Conservation (phyloP, 2,888 invertebrate species). For the Aleiodes testaceus region DNA sequence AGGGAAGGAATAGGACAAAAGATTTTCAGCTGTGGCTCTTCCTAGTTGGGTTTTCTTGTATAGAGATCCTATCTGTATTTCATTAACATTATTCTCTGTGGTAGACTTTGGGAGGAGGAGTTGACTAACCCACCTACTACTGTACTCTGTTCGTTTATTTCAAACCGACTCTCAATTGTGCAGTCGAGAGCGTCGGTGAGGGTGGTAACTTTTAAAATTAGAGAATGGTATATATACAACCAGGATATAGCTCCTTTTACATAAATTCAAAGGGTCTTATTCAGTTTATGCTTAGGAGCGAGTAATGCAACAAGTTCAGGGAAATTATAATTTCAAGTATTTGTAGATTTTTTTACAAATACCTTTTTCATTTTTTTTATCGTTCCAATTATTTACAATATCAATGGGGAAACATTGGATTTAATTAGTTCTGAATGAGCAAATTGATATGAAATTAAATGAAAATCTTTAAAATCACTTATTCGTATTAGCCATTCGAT, state of each 20-base stretch:
- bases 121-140: constrained; percentile 33
- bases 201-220: constrained; percentile 34
- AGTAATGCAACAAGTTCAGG: neutral
- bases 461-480: constrained; percentile 9
- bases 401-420: too few species aligned
- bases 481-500: constrained; percentile 1
- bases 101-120: constrained; percentile 57
- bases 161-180: constrained; percentile 58
- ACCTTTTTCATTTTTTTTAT: too few species aligned
- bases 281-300: neutral
- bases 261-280: constrained; percentile 9
- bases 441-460: neutral
- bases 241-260: neutral
- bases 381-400: too few species aligned
- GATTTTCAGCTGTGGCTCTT: constrained; percentile 53
- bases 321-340: too few species aligned
- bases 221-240: neutral
- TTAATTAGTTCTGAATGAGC: too few species aligned
- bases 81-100: constrained; percentile 73
- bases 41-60: constrained; percentile 56
- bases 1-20: constrained; percentile 58
- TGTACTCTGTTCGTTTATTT: constrained; percentile 43
- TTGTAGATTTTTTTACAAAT: too few species aligned
- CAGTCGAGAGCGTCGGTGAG: constrained; percentile 53
- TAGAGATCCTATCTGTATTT: constrained; percentile 72